Evolutionary conservation across 2,797 vertebrate species (phyloP), one percentile per base, ranked within the genome.

Genomic region (Neosalanx taihuensis): DNA sequence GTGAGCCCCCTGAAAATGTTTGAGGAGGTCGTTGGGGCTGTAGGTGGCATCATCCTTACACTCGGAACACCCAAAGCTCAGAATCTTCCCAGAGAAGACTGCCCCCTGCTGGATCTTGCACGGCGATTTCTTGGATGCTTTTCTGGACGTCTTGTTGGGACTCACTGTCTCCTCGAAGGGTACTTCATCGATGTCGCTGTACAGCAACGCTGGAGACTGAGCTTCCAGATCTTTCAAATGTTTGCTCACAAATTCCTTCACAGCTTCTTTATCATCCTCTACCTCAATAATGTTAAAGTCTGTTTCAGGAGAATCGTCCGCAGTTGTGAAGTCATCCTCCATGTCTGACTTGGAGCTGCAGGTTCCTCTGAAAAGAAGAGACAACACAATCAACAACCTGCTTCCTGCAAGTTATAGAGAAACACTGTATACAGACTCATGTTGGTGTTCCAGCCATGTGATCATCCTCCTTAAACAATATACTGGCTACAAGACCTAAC

Each of bases 21-120:
- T 99, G 65, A 97, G 94, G 57, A 99, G 93, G 87, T 99, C 96
- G 79, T 99, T 99, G 64, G 98, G 98, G 79, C 97, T 99, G 70
- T 97, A 99, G 6, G 90, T 94, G 76, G 88, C 83, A 67, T 92
- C 92, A 71, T 95, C 94, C 85, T 89, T 96, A 86, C 98, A 99
- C 83, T 97, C 95, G 0, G 93, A 94, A 86, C 98, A 99, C 69
- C 88, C 93, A 83, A 99, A 99, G 88, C 96, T 97, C 60, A 99
- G 91, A 79, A 99, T 92, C 86, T 99, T 99, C 70, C 94, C 96
- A 79, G 95, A 91, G 88, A 95, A 95, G 86, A 94, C 94, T 49
- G 93, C 91, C 29, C 92, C 92, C 62, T 92, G 92, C 63, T 92
- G 90, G 71, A 79, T 80, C 81, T 89, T 92, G 79, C 85, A 91